Percentiles rank a stretch among this genome's conserved stretches.
These are phyloP conservation scores for Notospermus geniculatus DNA, from an alignment of 1,140 invertebrate genomes.

Conservation along the genomic window DNA sequence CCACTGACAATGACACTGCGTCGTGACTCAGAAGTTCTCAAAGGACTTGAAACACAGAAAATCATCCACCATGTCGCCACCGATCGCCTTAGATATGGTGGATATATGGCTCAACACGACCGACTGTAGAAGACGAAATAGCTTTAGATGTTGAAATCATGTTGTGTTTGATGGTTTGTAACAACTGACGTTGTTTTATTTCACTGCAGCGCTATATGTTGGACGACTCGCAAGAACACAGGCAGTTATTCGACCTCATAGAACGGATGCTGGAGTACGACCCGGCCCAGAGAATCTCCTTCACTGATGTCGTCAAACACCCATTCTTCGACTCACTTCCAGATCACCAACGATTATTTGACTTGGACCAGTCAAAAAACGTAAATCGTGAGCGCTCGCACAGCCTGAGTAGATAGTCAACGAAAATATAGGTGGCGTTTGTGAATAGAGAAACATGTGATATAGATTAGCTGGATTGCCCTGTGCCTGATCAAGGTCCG, in stretches of 20 bases:
- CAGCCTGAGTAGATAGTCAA: slow-evolving; percentile 25
- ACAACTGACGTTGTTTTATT: slow-evolving; percentile 7
- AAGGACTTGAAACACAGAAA: too few relatives aligned
- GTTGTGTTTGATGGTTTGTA: not conserved
- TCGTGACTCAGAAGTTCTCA: too few relatives aligned
- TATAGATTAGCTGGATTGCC: too few relatives aligned
- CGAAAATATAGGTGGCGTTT: too few relatives aligned
- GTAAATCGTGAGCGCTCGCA: slow-evolving; percentile 14
- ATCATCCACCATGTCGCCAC: too few relatives aligned
- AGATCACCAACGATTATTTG: slow-evolving; percentile 5
- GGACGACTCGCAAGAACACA: slow-evolving; percentile 77
- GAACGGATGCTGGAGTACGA: slow-evolving; percentile 96
- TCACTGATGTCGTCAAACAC: slow-evolving; percentile 86
- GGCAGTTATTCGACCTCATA: slow-evolving; percentile 91
- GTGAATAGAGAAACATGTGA: too few relatives aligned
- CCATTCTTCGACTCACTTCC: slow-evolving; percentile 72
- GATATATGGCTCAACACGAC: too few relatives aligned
- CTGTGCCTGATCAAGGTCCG: too few relatives aligned
- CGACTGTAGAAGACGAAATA: not conserved
- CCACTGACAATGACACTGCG: too few relatives aligned
- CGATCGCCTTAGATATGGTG: too few relatives aligned
- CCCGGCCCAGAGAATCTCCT: slow-evolving; percentile 81
- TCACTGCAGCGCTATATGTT: slow-evolving; percentile 83
- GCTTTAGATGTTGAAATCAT: not conserved
- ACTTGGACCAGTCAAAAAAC: not conserved